Conservation (phyloP, 2,113 vertebrate genomes). For the Atractosteus spatula region DNA sequence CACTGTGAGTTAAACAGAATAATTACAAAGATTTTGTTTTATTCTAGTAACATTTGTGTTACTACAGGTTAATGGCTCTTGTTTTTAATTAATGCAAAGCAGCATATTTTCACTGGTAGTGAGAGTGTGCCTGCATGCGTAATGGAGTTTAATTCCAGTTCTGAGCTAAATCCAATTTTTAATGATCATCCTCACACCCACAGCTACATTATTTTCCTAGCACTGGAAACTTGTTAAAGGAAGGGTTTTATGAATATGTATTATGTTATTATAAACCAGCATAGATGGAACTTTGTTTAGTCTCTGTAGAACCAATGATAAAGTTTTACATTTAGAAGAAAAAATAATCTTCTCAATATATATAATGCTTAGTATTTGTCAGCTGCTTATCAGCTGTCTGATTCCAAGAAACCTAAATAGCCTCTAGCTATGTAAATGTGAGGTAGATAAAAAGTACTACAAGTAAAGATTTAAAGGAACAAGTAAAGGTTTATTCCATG, state of each 20-base stretch:
- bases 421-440: too few species aligned
- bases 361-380: too few species aligned
- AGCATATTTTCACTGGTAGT: neutral
- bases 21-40: constrained; percentile 8
- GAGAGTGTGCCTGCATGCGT: neutral
- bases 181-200: constrained; percentile 2
- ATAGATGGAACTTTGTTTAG: neutral
- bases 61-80: constrained; percentile 19
- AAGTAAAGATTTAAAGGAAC: too few species aligned
- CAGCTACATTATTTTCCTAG: neutral
- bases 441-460: too few species aligned
- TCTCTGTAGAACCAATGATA: neutral
- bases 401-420: too few species aligned
- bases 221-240: constrained; percentile 1
- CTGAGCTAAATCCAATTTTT: too few species aligned
- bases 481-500: too few species aligned
- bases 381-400: too few species aligned
- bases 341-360: too few species aligned
- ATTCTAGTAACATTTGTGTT: neutral
- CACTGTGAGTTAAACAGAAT: neutral
- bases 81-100: constrained; percentile 5
- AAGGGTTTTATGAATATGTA: constrained; percentile 2
- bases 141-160: neutral
- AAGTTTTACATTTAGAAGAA: neutral
- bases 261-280: constrained; percentile 7